A percentile compares a stretch with the other conserved stretches of the same genome.
Conservation (phyloP, 2,113 vertebrate species). For the Melanocharis versteri region DNA sequence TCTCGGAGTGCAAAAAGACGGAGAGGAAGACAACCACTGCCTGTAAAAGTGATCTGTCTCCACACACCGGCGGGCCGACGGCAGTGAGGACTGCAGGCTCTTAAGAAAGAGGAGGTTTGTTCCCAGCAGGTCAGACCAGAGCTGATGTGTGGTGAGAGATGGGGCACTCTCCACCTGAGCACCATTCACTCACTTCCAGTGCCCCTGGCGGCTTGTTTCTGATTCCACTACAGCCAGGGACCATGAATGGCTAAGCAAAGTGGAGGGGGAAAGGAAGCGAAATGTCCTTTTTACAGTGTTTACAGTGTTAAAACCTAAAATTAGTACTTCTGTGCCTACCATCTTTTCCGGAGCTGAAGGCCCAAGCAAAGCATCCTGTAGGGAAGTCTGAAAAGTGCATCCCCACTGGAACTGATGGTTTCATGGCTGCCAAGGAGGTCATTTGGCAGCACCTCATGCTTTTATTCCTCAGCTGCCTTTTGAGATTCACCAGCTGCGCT, state of each 20-base stretch:
- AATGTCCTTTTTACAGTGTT: neutral
- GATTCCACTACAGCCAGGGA: accelerated
- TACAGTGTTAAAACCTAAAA: neutral
- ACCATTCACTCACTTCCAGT: neutral
- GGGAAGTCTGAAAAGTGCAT: neutral
- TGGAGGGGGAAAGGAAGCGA: neutral
- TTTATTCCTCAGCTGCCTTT: slow-evolving; percentile 13
- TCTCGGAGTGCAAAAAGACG: neutral
- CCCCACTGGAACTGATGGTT: neutral
- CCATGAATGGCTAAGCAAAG: neutral
- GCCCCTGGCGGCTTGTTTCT: accelerated
- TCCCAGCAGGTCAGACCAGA: neutral
- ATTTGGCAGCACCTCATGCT: neutral
- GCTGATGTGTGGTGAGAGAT: neutral
- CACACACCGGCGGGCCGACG: neutral
- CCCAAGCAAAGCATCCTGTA: neutral
- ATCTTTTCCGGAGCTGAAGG: neutral
- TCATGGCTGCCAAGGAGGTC: neutral
- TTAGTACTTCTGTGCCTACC: neutral
- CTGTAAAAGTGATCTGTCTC: neutral
- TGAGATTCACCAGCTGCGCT: slow-evolving; percentile 28
- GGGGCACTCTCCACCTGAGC: accelerated
- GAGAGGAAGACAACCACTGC: neutral
- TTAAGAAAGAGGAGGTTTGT: neutral
- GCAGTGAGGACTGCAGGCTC: neutral